A percentile compares a stretch with the other conserved stretches of the same genome.
Evolutionary conservation across 2,797 vertebrate species (phyloP).

Genomic region (Channa striata): DNA sequence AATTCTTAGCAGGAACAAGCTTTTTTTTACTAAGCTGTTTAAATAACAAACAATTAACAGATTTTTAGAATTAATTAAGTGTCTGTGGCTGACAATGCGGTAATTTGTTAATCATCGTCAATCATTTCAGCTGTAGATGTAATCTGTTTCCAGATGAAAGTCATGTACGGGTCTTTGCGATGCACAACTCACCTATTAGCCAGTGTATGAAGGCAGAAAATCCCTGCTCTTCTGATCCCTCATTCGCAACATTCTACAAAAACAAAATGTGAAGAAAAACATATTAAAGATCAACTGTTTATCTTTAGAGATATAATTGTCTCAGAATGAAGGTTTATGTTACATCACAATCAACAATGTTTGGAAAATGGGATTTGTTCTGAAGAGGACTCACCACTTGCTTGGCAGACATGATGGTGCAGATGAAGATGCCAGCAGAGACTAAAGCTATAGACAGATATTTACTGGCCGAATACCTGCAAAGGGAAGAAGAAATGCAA

Average conservation of each 20-base stretch:
- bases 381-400: slow-evolving; percentile 91
- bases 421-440: slow-evolving; percentile 95
- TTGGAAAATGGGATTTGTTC: not conserved
- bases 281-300: not conserved
- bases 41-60: no score
- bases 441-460: slow-evolving; percentile 93
- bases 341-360: not conserved
- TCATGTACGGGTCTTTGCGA: not conserved
- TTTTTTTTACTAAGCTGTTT: no score
- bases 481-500: slow-evolving; percentile 13
- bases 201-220: slow-evolving; percentile 88
- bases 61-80: no score
- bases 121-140: not conserved
- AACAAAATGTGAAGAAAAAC: slow-evolving; percentile 2
- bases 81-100: no score
- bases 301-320: not conserved
- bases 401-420: slow-evolving; percentile 97
- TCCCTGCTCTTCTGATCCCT: slow-evolving; percentile 82
- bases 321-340: not conserved
- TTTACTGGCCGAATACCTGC: slow-evolving; percentile 92
- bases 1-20: no score
- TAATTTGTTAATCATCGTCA: no score
- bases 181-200: slow-evolving; percentile 88
- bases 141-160: not conserved
- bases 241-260: slow-evolving; percentile 75